Evolutionary conservation across 1,140 invertebrate genomes (phyloP).

Genomic region (Lepidostoma basale): DNA sequence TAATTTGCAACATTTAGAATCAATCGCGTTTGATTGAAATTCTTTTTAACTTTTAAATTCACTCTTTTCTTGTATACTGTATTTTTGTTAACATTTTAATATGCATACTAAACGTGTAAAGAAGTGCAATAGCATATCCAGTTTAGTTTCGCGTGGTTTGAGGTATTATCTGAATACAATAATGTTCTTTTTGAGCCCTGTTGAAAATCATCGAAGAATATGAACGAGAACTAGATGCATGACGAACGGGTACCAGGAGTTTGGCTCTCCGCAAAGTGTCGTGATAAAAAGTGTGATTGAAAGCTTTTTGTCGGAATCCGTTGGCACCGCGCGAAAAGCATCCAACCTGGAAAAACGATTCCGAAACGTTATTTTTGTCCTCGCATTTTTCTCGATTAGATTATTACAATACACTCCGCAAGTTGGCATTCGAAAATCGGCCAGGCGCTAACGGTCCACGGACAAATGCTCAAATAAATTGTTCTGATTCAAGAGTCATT

Average conservation of each 20-base stretch:
- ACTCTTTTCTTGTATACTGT: no score
- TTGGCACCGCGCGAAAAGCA: neutral
- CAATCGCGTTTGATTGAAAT: no score
- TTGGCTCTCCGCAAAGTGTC: neutral
- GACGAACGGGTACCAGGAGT: neutral
- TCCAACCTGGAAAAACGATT: neutral
- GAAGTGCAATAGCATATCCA: no score
- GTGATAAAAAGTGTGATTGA: neutral
- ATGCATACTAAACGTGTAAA: no score
- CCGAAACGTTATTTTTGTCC: slow-evolving; percentile 3
- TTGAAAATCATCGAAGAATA: neutral
- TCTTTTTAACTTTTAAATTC: no score
- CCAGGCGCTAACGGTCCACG: slow-evolving; percentile 6
- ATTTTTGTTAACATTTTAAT: no score
- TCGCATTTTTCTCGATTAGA: slow-evolving; percentile 11
- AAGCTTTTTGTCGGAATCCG: neutral
- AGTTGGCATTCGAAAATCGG: slow-evolving; percentile 13
- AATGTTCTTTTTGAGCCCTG: neutral
- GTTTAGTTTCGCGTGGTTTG: neutral
- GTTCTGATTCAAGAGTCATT: neutral
- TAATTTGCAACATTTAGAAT: no score
- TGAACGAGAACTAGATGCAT: neutral
- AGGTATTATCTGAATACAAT: neutral
- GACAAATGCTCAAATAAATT: neutral
- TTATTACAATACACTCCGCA: slow-evolving; percentile 3